Evolutionary conservation across 2,888 invertebrate genomes (phyloP).

Genomic region (Ptychoptera albimana): DNA sequence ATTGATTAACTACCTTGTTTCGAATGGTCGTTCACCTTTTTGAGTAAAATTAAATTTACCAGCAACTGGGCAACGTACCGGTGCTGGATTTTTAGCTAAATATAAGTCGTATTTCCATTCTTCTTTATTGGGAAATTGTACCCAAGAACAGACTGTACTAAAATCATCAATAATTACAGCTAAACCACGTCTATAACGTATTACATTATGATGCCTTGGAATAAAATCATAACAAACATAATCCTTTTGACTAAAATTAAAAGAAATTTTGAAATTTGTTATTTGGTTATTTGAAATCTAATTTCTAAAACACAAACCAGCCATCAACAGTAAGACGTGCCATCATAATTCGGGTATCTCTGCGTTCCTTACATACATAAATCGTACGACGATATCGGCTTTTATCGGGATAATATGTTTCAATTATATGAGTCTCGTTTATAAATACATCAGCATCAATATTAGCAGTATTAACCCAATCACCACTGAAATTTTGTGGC

Average conservation of each 20-base stretch:
- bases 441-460: constrained; percentile 88
- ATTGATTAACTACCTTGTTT: constrained; percentile 41
- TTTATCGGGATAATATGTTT: constrained; percentile 88
- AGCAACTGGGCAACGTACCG: constrained; percentile 88
- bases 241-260: constrained; percentile 64
- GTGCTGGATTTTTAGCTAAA: constrained; percentile 69
- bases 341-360: constrained; percentile 88
- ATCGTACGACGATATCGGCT: constrained; percentile 75
- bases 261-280: background rate
- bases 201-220: constrained; percentile 88
- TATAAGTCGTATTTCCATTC: constrained; percentile 80
- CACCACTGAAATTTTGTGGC: constrained; percentile 85
- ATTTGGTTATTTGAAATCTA: no score
- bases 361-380: constrained; percentile 85
- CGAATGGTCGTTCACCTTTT: constrained; percentile 75
- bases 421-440: constrained; percentile 92
- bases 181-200: constrained; percentile 73
- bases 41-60: constrained; percentile 93
- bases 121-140: constrained; percentile 70
- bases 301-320: constrained; percentile 16
- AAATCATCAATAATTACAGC: constrained; percentile 84
- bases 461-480: constrained; percentile 96
- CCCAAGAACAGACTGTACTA: constrained; percentile 88
- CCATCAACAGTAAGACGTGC: constrained; percentile 91
- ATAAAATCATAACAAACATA: constrained; percentile 94